These are phyloP conservation scores for Ictalurus punctatus DNA, from an alignment of 2,113 vertebrate genomes.

Conservation along the genomic window DNA sequence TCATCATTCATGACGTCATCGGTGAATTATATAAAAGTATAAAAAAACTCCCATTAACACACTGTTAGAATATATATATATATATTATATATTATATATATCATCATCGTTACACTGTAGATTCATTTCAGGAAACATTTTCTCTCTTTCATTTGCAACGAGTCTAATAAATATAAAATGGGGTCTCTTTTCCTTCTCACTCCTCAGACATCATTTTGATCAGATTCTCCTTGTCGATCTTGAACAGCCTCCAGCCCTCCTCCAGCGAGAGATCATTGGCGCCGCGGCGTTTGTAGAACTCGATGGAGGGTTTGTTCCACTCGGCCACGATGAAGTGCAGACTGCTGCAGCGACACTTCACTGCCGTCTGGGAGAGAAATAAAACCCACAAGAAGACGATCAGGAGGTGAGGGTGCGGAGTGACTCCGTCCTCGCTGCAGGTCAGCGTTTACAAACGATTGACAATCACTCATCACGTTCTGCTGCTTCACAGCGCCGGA, in stretches of 20 bases:
- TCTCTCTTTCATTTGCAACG: not conserved
- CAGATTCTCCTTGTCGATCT: conserved; percentile 70
- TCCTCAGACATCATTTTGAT: conserved; percentile 41
- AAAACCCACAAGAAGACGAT: not conserved
- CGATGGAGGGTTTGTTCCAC: conserved; percentile 74
- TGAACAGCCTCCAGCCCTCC: conserved; percentile 78
- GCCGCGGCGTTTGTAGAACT: conserved; percentile 68
- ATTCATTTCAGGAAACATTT: not conserved
- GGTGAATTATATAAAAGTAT: not conserved
- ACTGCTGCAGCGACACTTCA: conserved; percentile 72
- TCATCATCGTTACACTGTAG: not conserved
- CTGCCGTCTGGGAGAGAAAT: conserved; percentile 69
- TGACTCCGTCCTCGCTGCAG: not conserved
- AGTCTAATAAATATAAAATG: not conserved
- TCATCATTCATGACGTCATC: not conserved
- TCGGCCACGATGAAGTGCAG: conserved; percentile 79
- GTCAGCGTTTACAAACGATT: not conserved
- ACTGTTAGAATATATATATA: not conserved
- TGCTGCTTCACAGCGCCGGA: not conserved
- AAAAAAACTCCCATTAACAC: not conserved
- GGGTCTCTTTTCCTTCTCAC: not conserved
- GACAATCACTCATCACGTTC: not conserved
- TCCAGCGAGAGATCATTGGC: conserved; percentile 70
- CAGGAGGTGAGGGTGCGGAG: not conserved
- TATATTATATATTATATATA: no score